Conservation (phyloP, 2,888 invertebrate species). For the Acleris laterana region DNA sequence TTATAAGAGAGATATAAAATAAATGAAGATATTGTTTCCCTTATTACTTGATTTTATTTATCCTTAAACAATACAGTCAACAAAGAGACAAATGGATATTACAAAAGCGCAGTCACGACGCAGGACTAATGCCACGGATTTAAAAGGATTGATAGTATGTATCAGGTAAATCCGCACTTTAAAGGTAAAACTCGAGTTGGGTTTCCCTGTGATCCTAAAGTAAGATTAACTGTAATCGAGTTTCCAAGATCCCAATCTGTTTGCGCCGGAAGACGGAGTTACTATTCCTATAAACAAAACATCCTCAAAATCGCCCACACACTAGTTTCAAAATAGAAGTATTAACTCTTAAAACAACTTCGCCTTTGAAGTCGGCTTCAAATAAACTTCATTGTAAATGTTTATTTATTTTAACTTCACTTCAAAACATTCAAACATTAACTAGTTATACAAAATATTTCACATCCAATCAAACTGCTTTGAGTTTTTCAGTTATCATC, state of each 20-base stretch:
- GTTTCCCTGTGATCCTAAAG: neutral
- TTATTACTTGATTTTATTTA: constrained; percentile 59
- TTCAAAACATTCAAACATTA: constrained; percentile 34
- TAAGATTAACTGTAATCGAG: constrained; percentile 12
- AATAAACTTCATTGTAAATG: constrained; percentile 38
- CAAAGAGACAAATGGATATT: constrained; percentile 3
- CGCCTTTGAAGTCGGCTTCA: constrained; percentile 35
- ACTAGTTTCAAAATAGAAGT: constrained; percentile 35
- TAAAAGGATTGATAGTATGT: neutral
- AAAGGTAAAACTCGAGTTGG: neutral
- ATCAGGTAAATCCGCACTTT: constrained; percentile 9
- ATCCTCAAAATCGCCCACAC: constrained; percentile 33
- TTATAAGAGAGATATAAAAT: constrained; percentile 69
- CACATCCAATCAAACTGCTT: constrained; percentile 15
- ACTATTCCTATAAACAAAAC: constrained; percentile 25
- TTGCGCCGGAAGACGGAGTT: constrained; percentile 31
- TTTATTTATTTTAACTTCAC: constrained; percentile 32
- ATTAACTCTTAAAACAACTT: constrained; percentile 37
- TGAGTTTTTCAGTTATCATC: neutral
- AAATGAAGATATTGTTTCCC: constrained; percentile 67
- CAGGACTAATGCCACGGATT: constrained; percentile 6
- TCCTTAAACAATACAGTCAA: constrained; percentile 16
- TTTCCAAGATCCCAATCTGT: constrained; percentile 9
- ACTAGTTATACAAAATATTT: constrained; percentile 34
- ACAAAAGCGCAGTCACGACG: neutral